Evolutionary conservation across 2,113 vertebrate genomes (phyloP), one percentile per base, ranked within the genome.

Genomic region (Pseudorhombus dupliciocellatus): DNA sequence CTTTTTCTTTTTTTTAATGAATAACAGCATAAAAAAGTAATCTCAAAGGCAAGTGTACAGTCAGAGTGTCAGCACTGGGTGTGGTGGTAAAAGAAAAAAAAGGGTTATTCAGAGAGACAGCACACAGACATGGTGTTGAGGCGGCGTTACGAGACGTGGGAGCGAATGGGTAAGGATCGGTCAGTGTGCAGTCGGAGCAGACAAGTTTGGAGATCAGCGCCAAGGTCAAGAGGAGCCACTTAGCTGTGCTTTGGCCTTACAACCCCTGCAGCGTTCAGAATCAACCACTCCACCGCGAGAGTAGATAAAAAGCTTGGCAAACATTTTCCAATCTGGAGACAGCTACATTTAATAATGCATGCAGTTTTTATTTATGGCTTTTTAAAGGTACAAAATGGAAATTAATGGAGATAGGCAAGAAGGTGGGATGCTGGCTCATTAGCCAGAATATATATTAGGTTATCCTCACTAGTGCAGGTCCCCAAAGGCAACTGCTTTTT

Each of bases 141-240:
- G 69, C 66, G 42, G 16, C 42, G 42, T 83, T 75, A 50, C 60
- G 51, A 83, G 77, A 86, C 81, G 56, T 58, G 72, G 46, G 62
- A 75, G 73, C 10, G 37, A 86, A 77, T 20, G 54, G 65, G 75
- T 66, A 71, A 81, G 61, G 77, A 75, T 57, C 24, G 28, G 81
- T 64, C 66, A n/a, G 75, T 85, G 80, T 75, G 78, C 77, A 78
- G 84, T 72, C 70, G 4, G 84, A 81, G 73, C 73, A 76, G 85
- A 78, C 84, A 18, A 82, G 82, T 80, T 84, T 86, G 79, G 83
- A 90, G 89, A 90, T 88, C 89, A 88, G 82, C 51, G 61, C 67
- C 58, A 83, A 57, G 90, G 89, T 91, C 91, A 92, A 91, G 89
- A 91, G 85, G 84, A 92, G 88, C 83, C 88, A 91, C 91, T 92